Base-by-base conservation (phyloP, 2,113 vertebrate genomes). In the Dascyllus trimaculatus region DNA sequence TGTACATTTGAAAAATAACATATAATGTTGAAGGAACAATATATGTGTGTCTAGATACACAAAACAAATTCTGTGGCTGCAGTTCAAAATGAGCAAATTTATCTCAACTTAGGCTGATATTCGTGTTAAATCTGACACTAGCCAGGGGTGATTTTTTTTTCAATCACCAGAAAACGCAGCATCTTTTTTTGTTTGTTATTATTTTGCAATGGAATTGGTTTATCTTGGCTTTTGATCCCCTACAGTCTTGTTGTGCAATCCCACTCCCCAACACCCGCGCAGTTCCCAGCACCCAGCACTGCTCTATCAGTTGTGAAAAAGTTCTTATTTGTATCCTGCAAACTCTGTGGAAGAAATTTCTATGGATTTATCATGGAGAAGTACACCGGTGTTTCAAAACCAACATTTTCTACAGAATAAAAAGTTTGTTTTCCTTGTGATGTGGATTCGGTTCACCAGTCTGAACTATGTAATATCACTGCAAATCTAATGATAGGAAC, bases 71-170 rank as follows among this genome's bases (percentile, higher is more conserved):
- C 35, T 43, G 49, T 51, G 26, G 48, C 56, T 14, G 1, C 8
- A 32, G 56, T 48, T 58, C 14, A 63, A 48, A 64, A 69, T 21
- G 21, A 75, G 13, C 8, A 45, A 35, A 3, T 38, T 78, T 1
- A 29, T 87, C 72, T 52, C 43, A 15, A 4, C 35, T 49, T 49
- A 3, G 18, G 32, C 51, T 18, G 56, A 63, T 78, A 45, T 46
- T 62, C 29, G 18, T 60, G 54, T 64, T 22, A 26, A 48, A 38
- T 2, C 4, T 63, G 19, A 53, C 51, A 46, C 71, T 57, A 56
- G 22, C 71, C 22, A 9, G 35, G 58, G 61, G 25, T 52, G 43
- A 43, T 26, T 21, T 46, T 35, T 17, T 53, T 1, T 14, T 43
- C 18, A 65, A 22, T 21, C 8, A 24, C 29, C 21, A n/a, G 53